Base-by-base conservation (phyloP, 2,113 vertebrate species). In the Elachura formosa region DNA sequence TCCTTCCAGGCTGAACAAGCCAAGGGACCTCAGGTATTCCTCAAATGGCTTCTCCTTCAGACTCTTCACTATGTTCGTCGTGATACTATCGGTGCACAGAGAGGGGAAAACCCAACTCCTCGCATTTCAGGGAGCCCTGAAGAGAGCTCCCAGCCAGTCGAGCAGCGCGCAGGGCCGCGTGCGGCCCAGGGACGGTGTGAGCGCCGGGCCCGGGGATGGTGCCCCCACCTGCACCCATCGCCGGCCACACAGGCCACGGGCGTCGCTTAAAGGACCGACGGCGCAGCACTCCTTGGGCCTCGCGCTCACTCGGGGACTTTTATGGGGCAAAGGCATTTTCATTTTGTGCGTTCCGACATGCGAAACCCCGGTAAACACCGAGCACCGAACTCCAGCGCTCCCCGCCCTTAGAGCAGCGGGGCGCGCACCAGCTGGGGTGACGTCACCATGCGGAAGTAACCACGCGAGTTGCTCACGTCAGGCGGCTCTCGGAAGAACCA, bases 321-420 rank as follows among this genome's bases (percentile, higher is more conserved):
- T 24, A 26, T 6, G 4, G 18, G 22, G 34, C 26, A 55, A 20
- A 33, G 20, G 7, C 12, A 16, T 33, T 62, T 33, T 3, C 7
- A 34, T 28, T 36, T 8, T 1, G 34, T 8, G 55, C 24, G 14
- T 8, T 36, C 41, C 14, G 10, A 4, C 29, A 20, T 0, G 5
- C 23, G 4, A 5, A 46, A 3, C 1, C 6, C 0, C 31, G 5
- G 5, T 0, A 2, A 2, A 5, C 66, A 7, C 4, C 24, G 0
- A 9, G 1, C n/a, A n/a, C n/a, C n/a, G n/a, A n/a, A n/a, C n/a
- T n/a, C n/a, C n/a, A n/a, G n/a, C n/a, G n/a, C n/a, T n/a, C n/a
- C n/a, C n/a, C n/a, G n/a, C 66, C 21, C 75, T 33, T 33, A 24
- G 22, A 1, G 23, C 36, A 4, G 7, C 1, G 2, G 21, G 12